Evolutionary conservation across 53 echinoderm and acorn worm genomes (phyloP).

Genomic region (Arbacia lixula): DNA sequence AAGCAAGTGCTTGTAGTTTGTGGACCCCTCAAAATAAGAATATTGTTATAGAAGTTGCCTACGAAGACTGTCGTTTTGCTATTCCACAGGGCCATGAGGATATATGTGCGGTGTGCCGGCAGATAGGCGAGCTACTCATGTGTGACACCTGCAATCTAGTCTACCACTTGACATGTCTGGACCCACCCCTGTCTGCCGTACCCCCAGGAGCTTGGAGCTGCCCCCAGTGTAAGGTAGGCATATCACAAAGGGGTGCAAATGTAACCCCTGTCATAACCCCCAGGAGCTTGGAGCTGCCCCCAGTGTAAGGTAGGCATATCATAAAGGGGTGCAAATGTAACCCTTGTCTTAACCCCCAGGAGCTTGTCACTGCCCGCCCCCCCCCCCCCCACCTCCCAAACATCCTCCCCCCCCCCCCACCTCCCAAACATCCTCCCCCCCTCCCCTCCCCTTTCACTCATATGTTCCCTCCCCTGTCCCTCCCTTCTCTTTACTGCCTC

Average conservation of each 20-base stretch:
- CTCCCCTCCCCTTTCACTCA: neutral
- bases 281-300: conserved; percentile 97
- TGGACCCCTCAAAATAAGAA: too few relatives aligned
- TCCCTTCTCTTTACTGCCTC: too few relatives aligned
- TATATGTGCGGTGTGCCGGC: conserved; percentile 86
- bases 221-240: conserved; percentile 91
- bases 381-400: neutral
- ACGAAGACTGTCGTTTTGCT: too few relatives aligned
- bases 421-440: neutral
- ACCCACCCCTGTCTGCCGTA: conserved; percentile 87
- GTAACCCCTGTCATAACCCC: too few relatives aligned
- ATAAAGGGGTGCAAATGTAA: neutral
- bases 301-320: conserved; percentile 87
- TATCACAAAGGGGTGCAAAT: neutral
- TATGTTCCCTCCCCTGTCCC: too few relatives aligned
- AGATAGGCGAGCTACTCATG: conserved; percentile 89
- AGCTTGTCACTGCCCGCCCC: neutral
- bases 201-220: conserved; percentile 98
- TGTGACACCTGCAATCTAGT: conserved; percentile 97
- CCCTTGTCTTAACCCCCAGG: neutral
- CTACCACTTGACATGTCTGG: conserved; percentile 92
- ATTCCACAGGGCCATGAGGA: conserved; percentile 81
- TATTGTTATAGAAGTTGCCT: too few relatives aligned
- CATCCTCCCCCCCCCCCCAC: neutral
- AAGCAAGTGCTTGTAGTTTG: too few relatives aligned